These are phyloP conservation scores for Digitonthophagus gazella DNA, from an alignment of 2,888 invertebrate species.

Conservation along the genomic window DNA sequence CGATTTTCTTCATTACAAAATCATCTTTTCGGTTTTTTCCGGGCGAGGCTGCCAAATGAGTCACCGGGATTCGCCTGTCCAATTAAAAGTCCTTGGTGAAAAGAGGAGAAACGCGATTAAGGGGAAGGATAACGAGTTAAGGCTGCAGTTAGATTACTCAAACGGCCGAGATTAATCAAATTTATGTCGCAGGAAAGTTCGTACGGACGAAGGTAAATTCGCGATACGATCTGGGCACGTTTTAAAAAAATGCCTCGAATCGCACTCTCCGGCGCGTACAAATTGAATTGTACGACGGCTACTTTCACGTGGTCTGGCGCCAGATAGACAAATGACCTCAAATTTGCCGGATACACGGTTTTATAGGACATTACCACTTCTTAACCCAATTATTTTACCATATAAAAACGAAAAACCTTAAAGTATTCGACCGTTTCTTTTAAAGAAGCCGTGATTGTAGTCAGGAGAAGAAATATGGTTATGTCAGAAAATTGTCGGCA, in stretches of 20 bases:
- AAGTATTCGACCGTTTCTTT: neutral
- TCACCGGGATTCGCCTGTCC: neutral
- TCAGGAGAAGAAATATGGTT: neutral
- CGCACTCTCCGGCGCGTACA: neutral
- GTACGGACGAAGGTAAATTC: neutral
- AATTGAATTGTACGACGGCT: neutral
- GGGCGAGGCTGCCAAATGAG: neutral
- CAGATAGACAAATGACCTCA: constrained; percentile 31
- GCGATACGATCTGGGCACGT: neutral
- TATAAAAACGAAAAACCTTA: neutral
- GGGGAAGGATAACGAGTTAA: neutral
- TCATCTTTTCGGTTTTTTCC: neutral
- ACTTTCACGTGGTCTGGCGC: constrained; percentile 31
- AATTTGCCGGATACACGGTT: constrained; percentile 5
- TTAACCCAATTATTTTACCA: neutral
- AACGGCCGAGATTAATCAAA: neutral
- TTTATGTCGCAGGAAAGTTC: neutral
- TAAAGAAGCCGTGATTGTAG: neutral
- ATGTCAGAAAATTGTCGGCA: neutral
- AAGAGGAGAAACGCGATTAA: neutral
- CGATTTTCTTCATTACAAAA: neutral
- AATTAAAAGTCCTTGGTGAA: neutral
- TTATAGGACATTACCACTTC: neutral
- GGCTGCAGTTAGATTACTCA: neutral
- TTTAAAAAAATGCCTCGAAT: neutral